phyloP scores from a whole-genome alignment of 2,797 vertebrate species.

The Sebastes kiyomatsui region DNA sequence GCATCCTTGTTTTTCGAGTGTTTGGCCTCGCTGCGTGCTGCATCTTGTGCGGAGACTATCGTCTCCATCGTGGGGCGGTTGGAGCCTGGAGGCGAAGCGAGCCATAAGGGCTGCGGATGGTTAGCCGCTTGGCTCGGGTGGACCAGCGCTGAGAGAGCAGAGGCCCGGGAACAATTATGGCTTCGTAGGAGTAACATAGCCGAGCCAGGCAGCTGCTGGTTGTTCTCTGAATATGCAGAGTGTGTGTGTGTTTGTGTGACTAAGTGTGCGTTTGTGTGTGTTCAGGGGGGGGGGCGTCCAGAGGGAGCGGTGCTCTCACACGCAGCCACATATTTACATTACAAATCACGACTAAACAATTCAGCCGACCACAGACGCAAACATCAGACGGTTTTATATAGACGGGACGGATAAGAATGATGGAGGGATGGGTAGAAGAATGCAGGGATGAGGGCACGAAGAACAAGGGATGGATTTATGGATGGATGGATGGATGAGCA shows the following conservation, averaged over 20 bases:
- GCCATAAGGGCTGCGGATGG: conserved; percentile 63
- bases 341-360: conserved; percentile 80
- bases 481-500: background rate
- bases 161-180: conserved; percentile 75
- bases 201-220: conserved; percentile 65
- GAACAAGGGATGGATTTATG: background rate
- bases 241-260: background rate
- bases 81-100: conserved; percentile 36
- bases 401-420: conserved; percentile 28
- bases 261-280: background rate
- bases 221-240: conserved; percentile 44
- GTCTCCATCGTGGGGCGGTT: conserved; percentile 39
- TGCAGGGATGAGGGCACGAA: conserved; percentile 1
- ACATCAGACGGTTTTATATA: conserved; percentile 63
- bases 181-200: conserved; percentile 57
- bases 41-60: conserved; percentile 22
- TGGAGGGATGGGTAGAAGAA: conserved; percentile 41
- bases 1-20: background rate
- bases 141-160: conserved; percentile 37
- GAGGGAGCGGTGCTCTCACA: conserved; percentile 57
- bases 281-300: conserved; percentile 21
- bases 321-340: conserved; percentile 79
- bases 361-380: conserved; percentile 65
- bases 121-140: conserved; percentile 70
- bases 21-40: background rate